A percentile compares a stretch with the other conserved stretches of the same genome.
phyloP scores from a whole-genome alignment of 2,888 invertebrate genomes.

The Steinernema hermaphroditum region DNA sequence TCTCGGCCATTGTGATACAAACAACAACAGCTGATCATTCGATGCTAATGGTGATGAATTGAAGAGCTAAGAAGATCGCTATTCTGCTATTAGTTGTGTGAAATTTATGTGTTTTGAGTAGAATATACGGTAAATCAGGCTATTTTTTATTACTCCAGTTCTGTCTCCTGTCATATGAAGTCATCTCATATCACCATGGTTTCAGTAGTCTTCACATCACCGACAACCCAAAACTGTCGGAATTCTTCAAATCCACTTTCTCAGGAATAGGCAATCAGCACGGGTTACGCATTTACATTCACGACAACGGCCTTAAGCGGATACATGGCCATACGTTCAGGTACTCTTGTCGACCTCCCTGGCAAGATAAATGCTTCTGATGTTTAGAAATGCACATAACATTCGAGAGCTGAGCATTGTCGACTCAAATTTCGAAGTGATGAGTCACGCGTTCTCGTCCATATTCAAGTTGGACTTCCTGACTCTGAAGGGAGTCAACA shows the following conservation, averaged over 20 bases:
- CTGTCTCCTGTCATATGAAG: too few relatives aligned
- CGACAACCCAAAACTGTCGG: constrained; percentile 42
- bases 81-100: too few relatives aligned
- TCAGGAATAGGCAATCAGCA: constrained; percentile 50
- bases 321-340: constrained; percentile 46
- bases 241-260: constrained; percentile 43
- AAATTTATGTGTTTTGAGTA: too few relatives aligned
- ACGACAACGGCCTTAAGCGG: constrained; percentile 42
- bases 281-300: constrained; percentile 40
- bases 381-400: constrained; percentile 48
- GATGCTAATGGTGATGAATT: too few relatives aligned
- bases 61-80: too few relatives aligned
- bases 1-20: too few relatives aligned
- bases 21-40: too few relatives aligned
- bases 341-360: constrained; percentile 31
- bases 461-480: constrained; percentile 44
- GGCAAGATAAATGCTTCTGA: constrained; percentile 2
- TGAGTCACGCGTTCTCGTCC: constrained; percentile 36
- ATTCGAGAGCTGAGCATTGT: constrained; percentile 46
- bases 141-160: too few relatives aligned
- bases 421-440: constrained; percentile 45
- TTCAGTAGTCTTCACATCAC: constrained; percentile 38
- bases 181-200: too few relatives aligned
- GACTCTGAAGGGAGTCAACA: constrained; percentile 46
- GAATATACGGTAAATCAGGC: too few relatives aligned